These are phyloP conservation scores for Podarcis siculus DNA, from an alignment of 2,797 vertebrate species.

Conservation along the genomic window DNA sequence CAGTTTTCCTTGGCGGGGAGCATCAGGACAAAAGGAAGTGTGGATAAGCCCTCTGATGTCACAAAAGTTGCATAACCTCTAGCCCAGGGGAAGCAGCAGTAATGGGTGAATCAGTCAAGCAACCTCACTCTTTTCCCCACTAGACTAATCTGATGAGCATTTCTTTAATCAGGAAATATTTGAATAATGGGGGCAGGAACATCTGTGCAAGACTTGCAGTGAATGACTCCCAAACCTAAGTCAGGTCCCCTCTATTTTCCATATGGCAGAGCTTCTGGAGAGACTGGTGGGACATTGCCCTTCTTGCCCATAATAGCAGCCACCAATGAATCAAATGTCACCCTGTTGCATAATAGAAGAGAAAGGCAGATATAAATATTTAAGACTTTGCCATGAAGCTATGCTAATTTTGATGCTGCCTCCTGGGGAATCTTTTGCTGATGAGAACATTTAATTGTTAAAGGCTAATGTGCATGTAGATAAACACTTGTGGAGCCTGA, in stretches of 20 bases:
- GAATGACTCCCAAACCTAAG: background rate
- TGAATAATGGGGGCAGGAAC: conserved; percentile 19
- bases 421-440: conserved; percentile 48
- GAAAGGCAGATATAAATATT: conserved; percentile 69
- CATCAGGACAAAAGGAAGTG: too few relatives aligned
- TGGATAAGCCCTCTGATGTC: background rate
- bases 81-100: background rate
- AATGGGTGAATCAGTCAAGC: background rate
- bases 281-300: background rate
- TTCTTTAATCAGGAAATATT: conserved; percentile 33
- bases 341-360: conserved; percentile 63
- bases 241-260: background rate
- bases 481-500: conserved; percentile 57
- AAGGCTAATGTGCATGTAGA: conserved; percentile 64
- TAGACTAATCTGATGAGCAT: background rate
- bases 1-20: too few relatives aligned
- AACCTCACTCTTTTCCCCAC: background rate
- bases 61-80: background rate
- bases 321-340: conserved; percentile 56
- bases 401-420: conserved; percentile 50
- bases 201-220: background rate
- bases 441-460: conserved; percentile 57
- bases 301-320: background rate
- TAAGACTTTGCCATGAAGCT: conserved; percentile 54
- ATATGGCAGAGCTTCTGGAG: background rate